phyloP scores from a whole-genome alignment of 2,888 invertebrate species.

The Lordiphosa fenestrarum region DNA sequence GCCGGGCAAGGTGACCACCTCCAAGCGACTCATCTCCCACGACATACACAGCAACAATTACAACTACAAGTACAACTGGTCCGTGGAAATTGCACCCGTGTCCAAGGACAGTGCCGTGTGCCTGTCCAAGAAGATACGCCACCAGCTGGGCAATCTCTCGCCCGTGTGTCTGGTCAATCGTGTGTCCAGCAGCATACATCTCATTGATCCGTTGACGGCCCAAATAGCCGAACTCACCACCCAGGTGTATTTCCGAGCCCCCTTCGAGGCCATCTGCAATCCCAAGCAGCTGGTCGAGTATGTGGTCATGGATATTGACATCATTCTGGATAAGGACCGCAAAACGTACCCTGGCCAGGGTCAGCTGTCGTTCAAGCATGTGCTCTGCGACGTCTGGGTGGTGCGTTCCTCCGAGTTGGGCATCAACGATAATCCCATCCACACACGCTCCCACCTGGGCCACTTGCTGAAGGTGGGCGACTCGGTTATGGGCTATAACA shows the following conservation, averaged over 20 bases:
- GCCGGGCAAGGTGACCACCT: conserved; percentile 92
- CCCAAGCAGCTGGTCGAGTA: conserved; percentile 95
- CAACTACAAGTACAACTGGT: conserved; percentile 97
- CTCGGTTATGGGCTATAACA: conserved; percentile 94
- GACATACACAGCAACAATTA: conserved; percentile 98
- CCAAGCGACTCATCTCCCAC: conserved; percentile 97
- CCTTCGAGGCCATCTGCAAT: conserved; percentile 93
- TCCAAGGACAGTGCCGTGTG: conserved; percentile 97
- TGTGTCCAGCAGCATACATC: conserved; percentile 93
- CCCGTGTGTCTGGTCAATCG: conserved; percentile 93
- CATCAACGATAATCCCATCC: conserved; percentile 88
- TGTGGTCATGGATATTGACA: conserved; percentile 95
- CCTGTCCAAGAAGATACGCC: conserved; percentile 91
- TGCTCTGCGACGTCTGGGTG: conserved; percentile 96
- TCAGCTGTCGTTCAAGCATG: conserved; percentile 91
- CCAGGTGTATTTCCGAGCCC: conserved; percentile 90
- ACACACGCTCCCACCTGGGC: conserved; percentile 96
- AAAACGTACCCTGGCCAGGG: conserved; percentile 94
- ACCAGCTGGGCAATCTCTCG: conserved; percentile 92
- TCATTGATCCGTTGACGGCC: conserved; percentile 94
- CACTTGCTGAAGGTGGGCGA: conserved; percentile 96
- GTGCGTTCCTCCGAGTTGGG: conserved; percentile 93
- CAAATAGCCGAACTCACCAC: conserved; percentile 94
- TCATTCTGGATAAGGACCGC: conserved; percentile 83
- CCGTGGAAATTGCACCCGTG: conserved; percentile 96